A percentile compares a stretch with the other conserved stretches of the same genome.
These are phyloP conservation scores for Lycaon pictus DNA, from an alignment of 2,113 vertebrate species.

Conservation along the genomic window DNA sequence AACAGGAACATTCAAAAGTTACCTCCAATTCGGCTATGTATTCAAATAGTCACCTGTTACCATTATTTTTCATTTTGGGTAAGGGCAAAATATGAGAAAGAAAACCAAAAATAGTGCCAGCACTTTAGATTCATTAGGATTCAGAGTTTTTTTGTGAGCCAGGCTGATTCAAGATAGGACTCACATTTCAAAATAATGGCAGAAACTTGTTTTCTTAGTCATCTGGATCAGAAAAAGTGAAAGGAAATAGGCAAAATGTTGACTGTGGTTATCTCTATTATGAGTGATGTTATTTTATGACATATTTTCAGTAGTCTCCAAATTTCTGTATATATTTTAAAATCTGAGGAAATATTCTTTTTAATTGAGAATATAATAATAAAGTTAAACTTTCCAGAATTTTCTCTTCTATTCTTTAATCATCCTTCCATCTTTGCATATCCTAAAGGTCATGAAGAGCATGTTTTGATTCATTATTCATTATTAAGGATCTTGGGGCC, in stretches of 20 bases:
- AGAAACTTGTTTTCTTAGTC: background rate
- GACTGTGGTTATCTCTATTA: background rate
- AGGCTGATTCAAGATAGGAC: background rate
- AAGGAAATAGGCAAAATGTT: background rate
- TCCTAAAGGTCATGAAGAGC: background rate
- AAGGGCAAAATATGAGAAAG: background rate
- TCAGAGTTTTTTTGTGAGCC: background rate
- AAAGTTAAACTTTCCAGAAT: constrained; percentile 29
- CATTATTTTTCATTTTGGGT: constrained; percentile 10
- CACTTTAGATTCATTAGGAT: background rate
- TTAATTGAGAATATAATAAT: constrained; percentile 19
- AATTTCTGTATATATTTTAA: constrained; percentile 37
- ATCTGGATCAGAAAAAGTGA: background rate
- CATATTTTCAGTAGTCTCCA: constrained; percentile 14
- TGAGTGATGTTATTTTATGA: background rate
- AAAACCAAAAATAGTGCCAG: background rate
- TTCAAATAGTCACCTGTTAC: background rate
- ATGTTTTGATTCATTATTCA: constrained; percentile 43
- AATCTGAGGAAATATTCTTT: background rate
- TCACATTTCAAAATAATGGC: background rate
- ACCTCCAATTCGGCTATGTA: background rate
- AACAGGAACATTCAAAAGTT: background rate
- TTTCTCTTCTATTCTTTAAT: constrained; percentile 31
- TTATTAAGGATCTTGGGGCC: background rate
- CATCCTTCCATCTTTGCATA: background rate